Evolutionary conservation across 2,888 invertebrate species (phyloP), one percentile per base, ranked within the genome.

Genomic region (Trissolcus brochymenae): DNA sequence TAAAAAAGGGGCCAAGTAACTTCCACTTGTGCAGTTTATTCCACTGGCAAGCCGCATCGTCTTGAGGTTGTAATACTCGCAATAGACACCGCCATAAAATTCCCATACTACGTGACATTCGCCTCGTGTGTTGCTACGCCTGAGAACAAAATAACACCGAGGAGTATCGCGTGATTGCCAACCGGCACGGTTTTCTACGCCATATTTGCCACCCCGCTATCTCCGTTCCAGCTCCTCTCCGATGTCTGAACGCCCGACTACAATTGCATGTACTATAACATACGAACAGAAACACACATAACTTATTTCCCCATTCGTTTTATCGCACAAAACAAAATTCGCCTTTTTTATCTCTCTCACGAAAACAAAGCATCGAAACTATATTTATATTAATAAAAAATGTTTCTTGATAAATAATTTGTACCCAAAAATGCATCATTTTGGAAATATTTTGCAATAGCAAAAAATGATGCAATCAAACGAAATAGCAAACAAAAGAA

Each of bases 161-260:
- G 82, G 79, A 82, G 79, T 79, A 79, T 82, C 80, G 82, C 83
- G 82, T 82, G 83, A 82, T 83, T 81, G 81, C 79, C 81, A 72
- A 77, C 71, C 73, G 76, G 62, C 76, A 74, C 79, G 80, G 74
- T 75, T 75, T 78, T 72, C 79, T 72, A 73, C 76, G 78, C 72
- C 76, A 75, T 73, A 60, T 67, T 64, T 75, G 62, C 50, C 66
- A 50, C 67, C 72, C n/a, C 57, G 29, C 16, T 25, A 25, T 51
- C 60, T 64, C 68, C 17, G 51, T 67, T 65, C 51, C 50, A 62
- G 35, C 55, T 59, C 67, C 67, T 65, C 65, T 46, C 25, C 53
- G 35, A 41, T 60, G 56, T 56, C 35, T 73, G 56, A 55, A 57
- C 61, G 40, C 57, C 50, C 59, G 7, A 50, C 53, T 59, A 55